These are phyloP conservation scores for Leguminivora glycinivorella DNA, from an alignment of 1,140 invertebrate species.

Conservation along the genomic window DNA sequence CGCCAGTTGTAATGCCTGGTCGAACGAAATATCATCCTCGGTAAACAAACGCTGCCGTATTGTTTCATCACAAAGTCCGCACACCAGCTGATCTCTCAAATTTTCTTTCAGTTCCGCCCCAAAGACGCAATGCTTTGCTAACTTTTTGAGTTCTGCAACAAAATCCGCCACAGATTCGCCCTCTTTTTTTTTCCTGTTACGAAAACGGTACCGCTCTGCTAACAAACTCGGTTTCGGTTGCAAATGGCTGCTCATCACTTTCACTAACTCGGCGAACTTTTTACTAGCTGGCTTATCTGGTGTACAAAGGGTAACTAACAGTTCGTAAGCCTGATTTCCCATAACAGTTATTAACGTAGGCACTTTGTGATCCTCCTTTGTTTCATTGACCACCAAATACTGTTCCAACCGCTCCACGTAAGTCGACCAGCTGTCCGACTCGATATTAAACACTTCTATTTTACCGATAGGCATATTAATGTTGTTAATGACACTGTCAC, in stretches of 20 bases:
- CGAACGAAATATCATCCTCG: conserved; percentile 8
- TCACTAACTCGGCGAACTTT: neutral
- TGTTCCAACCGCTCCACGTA: conserved; percentile 2
- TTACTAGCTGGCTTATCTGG: neutral
- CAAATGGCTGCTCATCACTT: neutral
- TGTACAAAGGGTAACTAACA: neutral
- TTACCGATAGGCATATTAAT: neutral
- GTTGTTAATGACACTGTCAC: neutral
- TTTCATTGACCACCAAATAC: neutral
- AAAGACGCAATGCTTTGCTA: neutral
- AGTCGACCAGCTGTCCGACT: neutral
- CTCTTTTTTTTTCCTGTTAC: neutral
- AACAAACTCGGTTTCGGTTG: neutral
- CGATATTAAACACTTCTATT: neutral
- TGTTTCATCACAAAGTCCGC: neutral
- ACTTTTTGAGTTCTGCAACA: conserved; percentile 9
- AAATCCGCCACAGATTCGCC: neutral
- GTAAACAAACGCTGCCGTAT: conserved; percentile 7
- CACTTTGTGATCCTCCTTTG: conserved; percentile 10
- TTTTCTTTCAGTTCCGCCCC: neutral
- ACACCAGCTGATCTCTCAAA: conserved; percentile 16
- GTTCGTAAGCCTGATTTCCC: neutral
- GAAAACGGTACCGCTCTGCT: neutral
- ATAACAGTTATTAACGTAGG: conserved; percentile 11
- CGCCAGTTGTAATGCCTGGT: neutral